Evolutionary conservation across 2,888 invertebrate species (phyloP).

Genomic region (Spodoptera littoralis): DNA sequence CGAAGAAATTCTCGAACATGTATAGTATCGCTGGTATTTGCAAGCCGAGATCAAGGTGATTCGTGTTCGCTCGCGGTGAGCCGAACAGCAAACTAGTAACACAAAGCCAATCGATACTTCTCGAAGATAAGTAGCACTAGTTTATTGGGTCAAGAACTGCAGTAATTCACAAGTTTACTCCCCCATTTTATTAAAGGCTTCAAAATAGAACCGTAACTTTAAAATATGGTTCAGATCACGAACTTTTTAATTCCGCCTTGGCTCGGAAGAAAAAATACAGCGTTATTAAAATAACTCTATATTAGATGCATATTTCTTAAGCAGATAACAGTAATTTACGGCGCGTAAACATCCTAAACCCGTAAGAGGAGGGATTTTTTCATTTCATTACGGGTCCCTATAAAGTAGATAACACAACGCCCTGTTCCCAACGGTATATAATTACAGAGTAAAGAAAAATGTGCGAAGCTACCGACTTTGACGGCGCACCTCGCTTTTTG

Average conservation of each 20-base stretch:
- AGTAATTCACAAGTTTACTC: constrained; percentile 16
- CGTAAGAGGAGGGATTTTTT: constrained; percentile 57
- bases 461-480: constrained; percentile 39
- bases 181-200: constrained; percentile 18
- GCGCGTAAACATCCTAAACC: constrained; percentile 56
- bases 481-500: constrained; percentile 44
- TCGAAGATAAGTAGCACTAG: constrained; percentile 31
- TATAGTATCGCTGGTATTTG: constrained; percentile 22
- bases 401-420: constrained; percentile 59
- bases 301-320: constrained; percentile 60
- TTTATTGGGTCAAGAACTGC: constrained; percentile 26
- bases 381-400: constrained; percentile 60
- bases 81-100: constrained; percentile 28
- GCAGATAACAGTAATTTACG: constrained; percentile 58
- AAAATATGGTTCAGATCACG: background rate
- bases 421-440: constrained; percentile 55
- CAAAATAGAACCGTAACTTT: constrained; percentile 28
- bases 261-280: constrained; percentile 32
- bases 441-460: constrained; percentile 59
- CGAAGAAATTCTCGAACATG: constrained; percentile 8
- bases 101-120: constrained; percentile 37
- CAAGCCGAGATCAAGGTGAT: constrained; percentile 29
- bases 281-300: constrained; percentile 53
- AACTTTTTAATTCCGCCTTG: constrained; percentile 22
- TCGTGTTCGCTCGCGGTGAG: constrained; percentile 20